Evolutionary conservation across 1,140 invertebrate genomes (phyloP).

Genomic region (Linepithema humile): DNA sequence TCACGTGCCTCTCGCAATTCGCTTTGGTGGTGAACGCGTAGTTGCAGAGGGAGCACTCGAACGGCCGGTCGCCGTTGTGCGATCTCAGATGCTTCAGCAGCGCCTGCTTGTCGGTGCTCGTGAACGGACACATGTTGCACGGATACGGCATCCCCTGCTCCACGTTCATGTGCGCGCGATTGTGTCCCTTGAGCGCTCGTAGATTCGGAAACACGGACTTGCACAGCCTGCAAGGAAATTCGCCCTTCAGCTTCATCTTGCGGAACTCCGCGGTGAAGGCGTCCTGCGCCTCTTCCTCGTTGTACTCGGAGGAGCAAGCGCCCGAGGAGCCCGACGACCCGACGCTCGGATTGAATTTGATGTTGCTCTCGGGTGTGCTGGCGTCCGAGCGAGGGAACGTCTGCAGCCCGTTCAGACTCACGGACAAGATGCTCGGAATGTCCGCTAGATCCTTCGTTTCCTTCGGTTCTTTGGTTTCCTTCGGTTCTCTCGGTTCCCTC

Average conservation of each 20-base stretch:
- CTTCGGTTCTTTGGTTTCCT: conserved; percentile 82
- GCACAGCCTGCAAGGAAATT: conserved; percentile 95
- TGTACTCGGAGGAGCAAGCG: conserved; percentile 79
- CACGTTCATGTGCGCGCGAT: conserved; percentile 89
- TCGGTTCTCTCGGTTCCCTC: conserved; percentile 86
- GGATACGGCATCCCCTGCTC: conserved; percentile 90
- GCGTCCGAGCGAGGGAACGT: conserved; percentile 82
- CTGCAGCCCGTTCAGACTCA: conserved; percentile 87
- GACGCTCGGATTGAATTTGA: conserved; percentile 72
- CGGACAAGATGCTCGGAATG: conserved; percentile 92
- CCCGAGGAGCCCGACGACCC: conserved; percentile 80
- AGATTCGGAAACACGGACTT: conserved; percentile 93
- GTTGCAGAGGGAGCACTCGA: conserved; percentile 96
- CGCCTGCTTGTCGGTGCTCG: conserved; percentile 95
- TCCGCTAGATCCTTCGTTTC: conserved; percentile 91
- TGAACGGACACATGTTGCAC: conserved; percentile 96
- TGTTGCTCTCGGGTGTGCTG: conserved; percentile 78
- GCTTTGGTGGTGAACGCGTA: conserved; percentile 98
- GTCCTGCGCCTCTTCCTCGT: conserved; percentile 92
- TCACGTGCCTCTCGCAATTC: conserved; percentile 94
- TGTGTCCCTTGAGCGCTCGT: conserved; percentile 95
- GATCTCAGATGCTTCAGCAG: conserved; percentile 95
- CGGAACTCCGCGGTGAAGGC: conserved; percentile 92
- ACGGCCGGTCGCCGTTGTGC: conserved; percentile 97
- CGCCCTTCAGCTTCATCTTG: conserved; percentile 93